Evolutionary conservation across 2,888 invertebrate species (phyloP).

Genomic region (Dryocosmus kuriphilus): DNA sequence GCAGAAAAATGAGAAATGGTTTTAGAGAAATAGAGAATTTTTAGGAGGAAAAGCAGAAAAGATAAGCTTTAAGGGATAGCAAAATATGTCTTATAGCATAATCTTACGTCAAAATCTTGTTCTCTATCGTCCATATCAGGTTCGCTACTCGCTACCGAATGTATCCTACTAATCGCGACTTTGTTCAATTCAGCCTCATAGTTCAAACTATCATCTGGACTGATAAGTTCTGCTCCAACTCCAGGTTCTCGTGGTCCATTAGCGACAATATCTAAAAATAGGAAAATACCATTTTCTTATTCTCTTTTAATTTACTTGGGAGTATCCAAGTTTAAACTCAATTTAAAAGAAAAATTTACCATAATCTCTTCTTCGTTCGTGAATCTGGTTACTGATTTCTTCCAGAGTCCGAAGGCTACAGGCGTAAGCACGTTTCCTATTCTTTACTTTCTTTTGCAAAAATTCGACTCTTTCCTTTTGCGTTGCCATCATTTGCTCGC

Average conservation of each 20-base stretch:
- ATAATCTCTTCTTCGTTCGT: slow-evolving; percentile 83
- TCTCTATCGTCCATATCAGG: slow-evolving; percentile 64
- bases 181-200: slow-evolving; percentile 68
- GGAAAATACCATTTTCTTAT: slow-evolving; percentile 33
- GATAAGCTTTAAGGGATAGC: too few species aligned
- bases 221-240: slow-evolving; percentile 81
- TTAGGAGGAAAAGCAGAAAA: too few species aligned
- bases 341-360: slow-evolving; percentile 64
- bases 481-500: slow-evolving; percentile 90
- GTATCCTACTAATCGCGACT: slow-evolving; percentile 65
- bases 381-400: slow-evolving; percentile 95
- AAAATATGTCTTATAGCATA: background rate
- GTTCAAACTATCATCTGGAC: slow-evolving; percentile 70
- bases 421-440: slow-evolving; percentile 90
- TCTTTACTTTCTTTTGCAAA: slow-evolving; percentile 88
- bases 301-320: background rate
- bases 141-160: slow-evolving; percentile 67
- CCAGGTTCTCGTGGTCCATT: slow-evolving; percentile 83
- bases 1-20: background rate
- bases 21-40: background rate
- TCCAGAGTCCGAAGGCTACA: slow-evolving; percentile 91
- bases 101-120: slow-evolving; percentile 70
- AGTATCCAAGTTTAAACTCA: slow-evolving; percentile 2
- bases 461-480: slow-evolving; percentile 91
- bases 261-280: slow-evolving; percentile 71